Conservation (phyloP, 2,113 vertebrate species). For the Motacilla alba region DNA sequence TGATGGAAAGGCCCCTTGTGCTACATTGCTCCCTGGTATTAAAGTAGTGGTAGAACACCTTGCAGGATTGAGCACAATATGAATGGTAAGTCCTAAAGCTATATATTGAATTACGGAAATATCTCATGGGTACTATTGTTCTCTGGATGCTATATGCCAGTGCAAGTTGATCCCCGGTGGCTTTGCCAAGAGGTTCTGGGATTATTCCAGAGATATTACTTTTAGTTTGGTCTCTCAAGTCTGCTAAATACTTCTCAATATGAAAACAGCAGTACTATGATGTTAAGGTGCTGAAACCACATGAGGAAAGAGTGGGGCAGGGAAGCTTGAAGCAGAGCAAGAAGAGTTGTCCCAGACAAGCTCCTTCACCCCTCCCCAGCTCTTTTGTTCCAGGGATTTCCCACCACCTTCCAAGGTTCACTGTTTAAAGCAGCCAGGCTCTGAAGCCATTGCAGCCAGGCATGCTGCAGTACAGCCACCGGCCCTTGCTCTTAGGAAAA, state of each 20-base stretch:
- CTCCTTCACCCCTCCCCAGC: not conserved
- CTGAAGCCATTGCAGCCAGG: not conserved
- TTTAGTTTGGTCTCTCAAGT: conserved; percentile 6
- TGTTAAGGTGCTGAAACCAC: not conserved
- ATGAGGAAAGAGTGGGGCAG: not conserved
- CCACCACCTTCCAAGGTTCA: not conserved
- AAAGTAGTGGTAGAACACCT: not conserved
- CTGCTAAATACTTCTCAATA: not conserved
- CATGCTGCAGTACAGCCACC: not conserved
- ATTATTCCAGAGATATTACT: conserved; percentile 2
- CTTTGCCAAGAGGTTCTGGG: conserved; percentile 19
- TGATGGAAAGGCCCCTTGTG: conserved; percentile 15
- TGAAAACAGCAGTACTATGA: not conserved
- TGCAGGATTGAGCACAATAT: not conserved
- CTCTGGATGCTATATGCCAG: not conserved
- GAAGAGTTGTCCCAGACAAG: not conserved
- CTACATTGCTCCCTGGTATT: not conserved
- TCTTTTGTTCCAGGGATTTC: not conserved
- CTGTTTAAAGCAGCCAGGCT: not conserved
- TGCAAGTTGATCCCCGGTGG: not conserved
- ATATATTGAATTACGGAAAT: not conserved
- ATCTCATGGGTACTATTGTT: not conserved
- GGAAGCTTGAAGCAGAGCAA: not conserved
- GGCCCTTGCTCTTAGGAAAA: not conserved
- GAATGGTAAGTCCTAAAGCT: not conserved